Conservation (phyloP, 2,113 vertebrate species). For the Tupaia chinensis region DNA sequence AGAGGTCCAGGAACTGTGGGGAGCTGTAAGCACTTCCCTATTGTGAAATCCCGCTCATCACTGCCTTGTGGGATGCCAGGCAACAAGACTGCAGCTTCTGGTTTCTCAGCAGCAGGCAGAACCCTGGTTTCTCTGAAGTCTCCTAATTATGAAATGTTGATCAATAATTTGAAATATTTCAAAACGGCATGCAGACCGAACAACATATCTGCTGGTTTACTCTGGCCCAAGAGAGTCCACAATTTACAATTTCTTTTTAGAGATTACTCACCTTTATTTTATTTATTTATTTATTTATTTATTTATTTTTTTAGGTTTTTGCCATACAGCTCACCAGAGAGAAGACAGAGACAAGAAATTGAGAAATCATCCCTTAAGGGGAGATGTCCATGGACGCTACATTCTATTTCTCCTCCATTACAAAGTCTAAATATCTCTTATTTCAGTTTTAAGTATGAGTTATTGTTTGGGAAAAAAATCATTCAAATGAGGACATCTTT, state of each 20-base stretch:
- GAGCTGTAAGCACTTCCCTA: background rate
- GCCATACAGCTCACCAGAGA: too few species aligned
- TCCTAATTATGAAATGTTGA: background rate
- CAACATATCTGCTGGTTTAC: background rate
- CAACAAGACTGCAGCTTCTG: background rate
- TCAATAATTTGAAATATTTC: slow-evolving; percentile 17
- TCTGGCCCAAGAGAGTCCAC: background rate
- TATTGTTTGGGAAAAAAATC: background rate
- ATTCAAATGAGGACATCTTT: background rate
- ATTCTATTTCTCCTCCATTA: background rate
- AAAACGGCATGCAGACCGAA: background rate
- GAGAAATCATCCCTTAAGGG: too few species aligned
- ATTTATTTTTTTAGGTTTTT: too few species aligned
- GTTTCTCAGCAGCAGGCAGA: background rate
- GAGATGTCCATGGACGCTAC: too few species aligned
- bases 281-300: too few species aligned
- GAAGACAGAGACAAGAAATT: too few species aligned
- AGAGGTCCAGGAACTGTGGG: too few species aligned
- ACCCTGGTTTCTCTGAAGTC: background rate
- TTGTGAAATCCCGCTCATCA: rapidly evolving
- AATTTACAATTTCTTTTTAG: background rate
- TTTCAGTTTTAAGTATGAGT: background rate
- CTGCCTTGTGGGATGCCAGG: background rate
- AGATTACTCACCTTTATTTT: background rate
- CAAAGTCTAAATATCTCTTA: background rate